Conservation (phyloP, 2,888 invertebrate species). For the Fissipunctia ypsillon region DNA sequence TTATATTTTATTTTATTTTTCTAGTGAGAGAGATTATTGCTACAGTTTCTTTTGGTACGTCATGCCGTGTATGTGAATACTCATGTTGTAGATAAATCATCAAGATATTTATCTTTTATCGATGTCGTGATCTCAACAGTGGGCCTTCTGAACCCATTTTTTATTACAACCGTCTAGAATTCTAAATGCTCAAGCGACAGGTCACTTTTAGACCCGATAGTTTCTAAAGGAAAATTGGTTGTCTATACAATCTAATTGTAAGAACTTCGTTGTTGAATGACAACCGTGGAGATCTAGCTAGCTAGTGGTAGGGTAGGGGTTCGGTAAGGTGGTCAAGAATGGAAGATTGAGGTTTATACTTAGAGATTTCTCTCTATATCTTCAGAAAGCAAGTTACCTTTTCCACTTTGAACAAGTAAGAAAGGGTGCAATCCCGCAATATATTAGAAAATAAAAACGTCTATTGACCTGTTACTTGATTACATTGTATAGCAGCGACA, state of each 20-base stretch:
- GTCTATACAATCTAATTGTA: constrained; percentile 15
- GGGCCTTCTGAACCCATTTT: neutral
- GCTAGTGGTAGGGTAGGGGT: neutral
- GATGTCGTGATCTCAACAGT: neutral
- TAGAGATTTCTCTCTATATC: neutral
- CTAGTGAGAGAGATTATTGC: no score
- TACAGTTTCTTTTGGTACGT: neutral
- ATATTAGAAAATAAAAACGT: no score
- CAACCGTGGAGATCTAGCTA: neutral
- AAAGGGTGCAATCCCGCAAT: no score
- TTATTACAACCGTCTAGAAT: neutral
- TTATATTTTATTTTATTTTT: neutral
- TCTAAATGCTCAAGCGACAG: constrained; percentile 2
- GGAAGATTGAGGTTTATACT: neutral
- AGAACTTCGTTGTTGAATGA: constrained; percentile 1
- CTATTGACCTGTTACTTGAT: neutral
- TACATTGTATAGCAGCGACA: neutral
- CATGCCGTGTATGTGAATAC: no score
- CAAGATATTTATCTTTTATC: no score
- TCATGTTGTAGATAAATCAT: no score
- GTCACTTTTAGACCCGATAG: constrained; percentile 14
- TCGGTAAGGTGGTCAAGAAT: neutral
- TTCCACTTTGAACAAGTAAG: no score
- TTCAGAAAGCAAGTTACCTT: neutral
- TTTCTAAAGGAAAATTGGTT: constrained; percentile 21